A percentile compares a stretch with the other conserved stretches of the same genome.
Evolutionary conservation across 2,113 vertebrate genomes (phyloP).

Genomic region (Paramormyrops kingsleyae): DNA sequence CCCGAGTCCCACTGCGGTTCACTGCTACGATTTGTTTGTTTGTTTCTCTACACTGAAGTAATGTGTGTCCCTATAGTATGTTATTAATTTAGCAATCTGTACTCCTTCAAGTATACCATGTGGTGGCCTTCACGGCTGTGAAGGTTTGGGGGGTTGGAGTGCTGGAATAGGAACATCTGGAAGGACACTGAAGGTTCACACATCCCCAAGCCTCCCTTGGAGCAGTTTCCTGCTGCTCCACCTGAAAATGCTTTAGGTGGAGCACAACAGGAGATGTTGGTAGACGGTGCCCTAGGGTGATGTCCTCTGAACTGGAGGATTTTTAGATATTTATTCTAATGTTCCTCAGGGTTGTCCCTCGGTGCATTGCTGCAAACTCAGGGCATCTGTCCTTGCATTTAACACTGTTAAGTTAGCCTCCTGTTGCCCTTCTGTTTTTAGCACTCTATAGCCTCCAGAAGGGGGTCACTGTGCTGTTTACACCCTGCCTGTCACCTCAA

Average conservation of each 20-base stretch:
- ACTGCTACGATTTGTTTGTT: not conserved
- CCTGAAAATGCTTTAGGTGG: not conserved
- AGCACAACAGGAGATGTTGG: not conserved
- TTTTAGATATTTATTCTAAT: not conserved
- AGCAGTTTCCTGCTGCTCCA: not conserved
- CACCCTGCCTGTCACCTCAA: not conserved
- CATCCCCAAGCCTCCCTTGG: not conserved
- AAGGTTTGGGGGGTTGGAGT: not conserved
- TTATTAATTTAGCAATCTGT: not conserved
- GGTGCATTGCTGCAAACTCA: not conserved
- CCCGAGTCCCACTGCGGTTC: not conserved
- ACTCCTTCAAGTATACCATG: not conserved
- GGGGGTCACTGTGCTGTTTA: not conserved
- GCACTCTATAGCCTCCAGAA: not conserved
- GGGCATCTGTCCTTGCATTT: not conserved
- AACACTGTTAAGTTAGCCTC: not conserved
- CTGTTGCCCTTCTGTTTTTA: not conserved
- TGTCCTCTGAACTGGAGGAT: slow-evolving; percentile 11
- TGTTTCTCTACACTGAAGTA: not conserved
- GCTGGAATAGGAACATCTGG: not conserved
- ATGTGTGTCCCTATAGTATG: not conserved
- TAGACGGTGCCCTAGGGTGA: slow-evolving; percentile 6
- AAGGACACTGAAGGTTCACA: not conserved
- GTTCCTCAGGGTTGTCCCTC: not conserved
- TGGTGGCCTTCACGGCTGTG: not conserved